A percentile compares a stretch with the other conserved stretches of the same genome.
phyloP scores from a whole-genome alignment of 2,888 invertebrate species.

The Acheta domesticus region DNA sequence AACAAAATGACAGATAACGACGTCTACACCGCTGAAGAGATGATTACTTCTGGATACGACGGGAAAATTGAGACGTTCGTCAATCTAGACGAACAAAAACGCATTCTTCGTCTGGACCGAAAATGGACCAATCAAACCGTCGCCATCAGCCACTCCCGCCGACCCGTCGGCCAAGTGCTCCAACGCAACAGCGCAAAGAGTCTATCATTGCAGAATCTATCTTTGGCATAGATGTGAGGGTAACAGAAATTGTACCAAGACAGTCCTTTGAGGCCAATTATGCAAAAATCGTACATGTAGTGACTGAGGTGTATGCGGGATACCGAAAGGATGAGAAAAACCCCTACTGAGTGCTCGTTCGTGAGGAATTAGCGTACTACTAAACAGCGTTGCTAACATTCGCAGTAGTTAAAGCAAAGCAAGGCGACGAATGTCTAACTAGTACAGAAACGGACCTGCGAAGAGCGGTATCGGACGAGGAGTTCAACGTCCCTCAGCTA shows the following conservation, averaged over 20 bases:
- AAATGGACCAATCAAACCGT: neutral
- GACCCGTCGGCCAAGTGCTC: neutral
- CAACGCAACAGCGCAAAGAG: conserved; percentile 33
- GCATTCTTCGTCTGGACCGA: neutral
- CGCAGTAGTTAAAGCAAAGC: conserved; percentile 39
- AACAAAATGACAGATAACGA: neutral
- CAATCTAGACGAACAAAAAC: conserved; percentile 34
- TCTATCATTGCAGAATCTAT: conserved; percentile 39
- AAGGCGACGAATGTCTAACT: conserved; percentile 32
- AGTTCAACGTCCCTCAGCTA: no score
- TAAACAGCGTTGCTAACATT: conserved; percentile 39
- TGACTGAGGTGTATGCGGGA: conserved; percentile 39
- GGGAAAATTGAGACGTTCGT: conserved; percentile 37
- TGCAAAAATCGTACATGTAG: conserved; percentile 37
- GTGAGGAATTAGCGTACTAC: conserved; percentile 40
- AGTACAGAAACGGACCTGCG: no score
- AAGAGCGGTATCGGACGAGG: no score
- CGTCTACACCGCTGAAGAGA: neutral
- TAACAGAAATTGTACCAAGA: neutral
- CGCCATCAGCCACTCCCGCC: neutral
- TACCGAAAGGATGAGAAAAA: conserved; percentile 39
- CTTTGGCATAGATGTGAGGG: conserved; percentile 40
- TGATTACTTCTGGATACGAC: conserved; percentile 31
- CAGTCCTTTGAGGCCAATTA: conserved; percentile 35
- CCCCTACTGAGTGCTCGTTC: conserved; percentile 38